Evolutionary conservation across 2,888 invertebrate species (phyloP).

Genomic region (Cinara cedri): DNA sequence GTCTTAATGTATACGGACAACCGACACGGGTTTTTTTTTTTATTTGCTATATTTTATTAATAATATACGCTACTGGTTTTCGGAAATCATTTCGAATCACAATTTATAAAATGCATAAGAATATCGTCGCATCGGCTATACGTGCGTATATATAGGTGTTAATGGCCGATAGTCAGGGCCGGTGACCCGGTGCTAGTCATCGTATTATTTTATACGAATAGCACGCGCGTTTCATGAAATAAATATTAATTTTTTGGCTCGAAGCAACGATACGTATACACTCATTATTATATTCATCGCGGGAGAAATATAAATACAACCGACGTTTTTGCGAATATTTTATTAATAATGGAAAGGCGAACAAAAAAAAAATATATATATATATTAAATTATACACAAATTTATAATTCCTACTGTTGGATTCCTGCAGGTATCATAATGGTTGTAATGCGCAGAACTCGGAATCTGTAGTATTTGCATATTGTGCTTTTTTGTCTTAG

Average conservation of each 20-base stretch:
- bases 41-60: too few relatives aligned
- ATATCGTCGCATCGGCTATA: background rate
- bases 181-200: conserved; percentile 27
- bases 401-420: too few relatives aligned
- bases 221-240: background rate
- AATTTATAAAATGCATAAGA: conserved; percentile 6
- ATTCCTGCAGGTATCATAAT: too few relatives aligned
- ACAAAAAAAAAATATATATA: background rate
- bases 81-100: conserved; percentile 1
- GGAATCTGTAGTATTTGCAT: too few relatives aligned
- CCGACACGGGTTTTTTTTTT: background rate
- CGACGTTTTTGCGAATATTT: too few relatives aligned
- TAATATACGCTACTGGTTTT: background rate
- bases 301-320: too few relatives aligned
- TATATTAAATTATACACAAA: too few relatives aligned
- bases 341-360: background rate
- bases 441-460: too few relatives aligned
- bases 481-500: too few relatives aligned
- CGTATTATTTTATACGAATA: background rate
- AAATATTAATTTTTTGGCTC: conserved; percentile 18
- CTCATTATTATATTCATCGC: too few relatives aligned
- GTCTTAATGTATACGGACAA: background rate
- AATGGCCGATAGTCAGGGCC: conserved; percentile 43
- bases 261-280: too few relatives aligned
- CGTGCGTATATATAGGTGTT: conserved; percentile 29